Conservation (phyloP, 2,888 invertebrate species). For the Neoitamus cyanurus region DNA sequence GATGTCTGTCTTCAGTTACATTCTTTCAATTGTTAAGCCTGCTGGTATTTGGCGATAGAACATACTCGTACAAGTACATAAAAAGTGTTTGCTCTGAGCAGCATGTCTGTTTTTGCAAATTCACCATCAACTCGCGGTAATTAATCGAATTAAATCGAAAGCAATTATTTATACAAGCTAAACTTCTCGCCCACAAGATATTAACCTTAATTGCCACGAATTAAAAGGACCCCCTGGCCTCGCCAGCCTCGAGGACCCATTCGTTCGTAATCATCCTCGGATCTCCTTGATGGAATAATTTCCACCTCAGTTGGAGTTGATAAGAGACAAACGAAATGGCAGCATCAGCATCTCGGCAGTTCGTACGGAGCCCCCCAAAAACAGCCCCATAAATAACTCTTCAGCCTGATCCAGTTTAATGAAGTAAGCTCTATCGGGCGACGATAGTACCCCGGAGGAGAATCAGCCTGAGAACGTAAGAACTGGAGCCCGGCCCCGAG, state of each 20-base stretch:
- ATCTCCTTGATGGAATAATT: neutral
- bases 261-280: neutral
- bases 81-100: neutral
- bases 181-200: neutral
- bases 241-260: neutral
- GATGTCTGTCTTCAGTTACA: too few species aligned
- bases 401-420: neutral
- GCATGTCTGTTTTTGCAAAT: neutral
- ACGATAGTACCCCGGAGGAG: neutral
- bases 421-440: neutral
- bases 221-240: neutral
- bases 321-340: neutral
- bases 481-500: neutral
- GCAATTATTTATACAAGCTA: neutral
- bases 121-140: neutral
- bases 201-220: neutral
- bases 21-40: too few species aligned
- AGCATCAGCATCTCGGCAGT: neutral
- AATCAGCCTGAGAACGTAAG: neutral
- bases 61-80: too few species aligned
- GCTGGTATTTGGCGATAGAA: too few species aligned
- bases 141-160: neutral
- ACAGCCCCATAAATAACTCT: neutral
- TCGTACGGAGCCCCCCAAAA: neutral
- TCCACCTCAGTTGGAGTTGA: slow-evolving; percentile 1